Percentiles rank a stretch among this genome's conserved stretches.
phyloP scores from a whole-genome alignment of 2,888 invertebrate species.

The Hylaea fasciaria region DNA sequence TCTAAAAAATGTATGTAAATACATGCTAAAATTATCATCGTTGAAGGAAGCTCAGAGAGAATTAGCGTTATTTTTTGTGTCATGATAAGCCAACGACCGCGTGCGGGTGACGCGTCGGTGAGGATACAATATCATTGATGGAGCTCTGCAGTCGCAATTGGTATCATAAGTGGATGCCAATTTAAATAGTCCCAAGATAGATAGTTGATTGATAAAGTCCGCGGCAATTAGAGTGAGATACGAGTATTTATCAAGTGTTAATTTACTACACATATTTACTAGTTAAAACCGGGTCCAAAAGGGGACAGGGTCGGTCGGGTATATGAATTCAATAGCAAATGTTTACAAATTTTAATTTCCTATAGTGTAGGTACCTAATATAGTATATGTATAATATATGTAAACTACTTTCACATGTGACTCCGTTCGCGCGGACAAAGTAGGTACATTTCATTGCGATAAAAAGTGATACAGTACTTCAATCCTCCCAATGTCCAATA shows the following conservation, averaged over 20 bases:
- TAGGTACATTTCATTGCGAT: no score
- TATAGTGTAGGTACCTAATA: no score
- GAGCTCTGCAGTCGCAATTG: not conserved
- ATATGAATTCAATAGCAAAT: no score
- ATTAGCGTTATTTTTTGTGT: constrained; percentile 28
- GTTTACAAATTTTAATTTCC: no score
- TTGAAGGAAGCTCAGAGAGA: constrained; percentile 31
- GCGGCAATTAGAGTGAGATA: not conserved
- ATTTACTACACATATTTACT: no score
- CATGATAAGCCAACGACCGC: constrained; percentile 40
- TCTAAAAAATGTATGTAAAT: constrained; percentile 10
- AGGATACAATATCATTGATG: not conserved
- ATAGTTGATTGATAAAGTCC: constrained; percentile 1
- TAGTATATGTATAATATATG: no score
- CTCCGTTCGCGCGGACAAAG: no score
- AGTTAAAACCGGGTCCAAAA: no score
- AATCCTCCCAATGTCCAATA: no score
- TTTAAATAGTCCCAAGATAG: constrained; percentile 3
- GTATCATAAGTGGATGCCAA: constrained; percentile 4
- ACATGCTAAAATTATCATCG: constrained; percentile 29
- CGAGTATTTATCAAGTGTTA: not conserved
- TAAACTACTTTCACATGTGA: no score
- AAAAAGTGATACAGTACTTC: no score
- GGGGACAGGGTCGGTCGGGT: no score
- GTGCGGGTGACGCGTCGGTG: not conserved